Evolutionary conservation across 2,797 vertebrate species (phyloP), one percentile per base, ranked within the genome.

Genomic region (Melanogrammus aeglefinus): DNA sequence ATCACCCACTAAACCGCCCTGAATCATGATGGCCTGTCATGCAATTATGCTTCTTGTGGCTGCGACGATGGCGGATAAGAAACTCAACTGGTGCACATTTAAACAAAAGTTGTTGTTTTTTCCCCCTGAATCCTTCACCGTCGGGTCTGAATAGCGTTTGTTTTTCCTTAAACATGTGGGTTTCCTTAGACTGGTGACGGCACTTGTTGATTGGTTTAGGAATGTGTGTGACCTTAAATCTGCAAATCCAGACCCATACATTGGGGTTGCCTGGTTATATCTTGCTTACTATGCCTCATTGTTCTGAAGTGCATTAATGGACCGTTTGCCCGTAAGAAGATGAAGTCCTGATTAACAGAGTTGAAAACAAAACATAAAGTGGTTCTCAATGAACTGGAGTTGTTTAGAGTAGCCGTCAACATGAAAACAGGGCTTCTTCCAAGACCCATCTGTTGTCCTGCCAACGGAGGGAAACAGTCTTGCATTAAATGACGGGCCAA

Each of bases 1-100:
- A 1, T 82, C 81, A 79, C 79, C 77, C 13, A 0, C 4, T 7
- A 31, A 76, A 41, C 57, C 57, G 39, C 44, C 57, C 51, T 81
- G 66, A 80, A 85, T 85, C 31, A 82, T 75, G 29, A 31, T 71
- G 69, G 69, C 27, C 1, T 63, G 57, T 63, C 57, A 63, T 24
- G 57, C 76, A 36, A 77, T n/a, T 80, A 72, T 76, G 36, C 29
- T 76, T 76, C 57, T 63, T 69, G 71, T 80, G 76, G 51, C 33
- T 16, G 21, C 70, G 14, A 7, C 44, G 16, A 72, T 75, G 74
- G 9, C 2, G 57, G 38, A 24, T 10, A 73, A 72, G 77, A 84
- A 78, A 27, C 36, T 44, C 24, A 63, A 63, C 57, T 63, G 57
- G 57, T 24, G 57, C 57, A 24, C 57, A 24, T n/a, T n/a, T 57